phyloP scores from a whole-genome alignment of 30 jellyfish, hydroid and myxozoan species.

The Phacellophora camtschatica region DNA sequence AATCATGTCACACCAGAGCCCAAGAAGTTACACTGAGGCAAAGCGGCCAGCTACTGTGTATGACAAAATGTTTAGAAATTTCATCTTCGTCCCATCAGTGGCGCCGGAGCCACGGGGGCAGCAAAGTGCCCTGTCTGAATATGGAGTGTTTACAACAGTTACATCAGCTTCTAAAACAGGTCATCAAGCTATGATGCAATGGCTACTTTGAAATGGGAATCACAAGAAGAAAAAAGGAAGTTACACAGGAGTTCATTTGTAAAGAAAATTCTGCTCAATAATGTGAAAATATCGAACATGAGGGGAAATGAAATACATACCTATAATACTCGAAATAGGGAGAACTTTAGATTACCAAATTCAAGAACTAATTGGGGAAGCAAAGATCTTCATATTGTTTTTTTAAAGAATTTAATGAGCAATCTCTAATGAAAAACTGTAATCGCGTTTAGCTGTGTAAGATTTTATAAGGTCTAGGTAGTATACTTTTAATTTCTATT shows the following conservation, averaged over 20 bases:
- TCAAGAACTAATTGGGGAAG: conserved; percentile 12
- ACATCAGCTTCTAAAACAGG: too few relatives aligned
- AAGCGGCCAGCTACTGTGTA: too few relatives aligned
- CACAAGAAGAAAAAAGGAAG: conserved; percentile 12
- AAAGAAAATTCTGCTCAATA: background rate
- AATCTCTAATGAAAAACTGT: background rate
- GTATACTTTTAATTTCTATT: conserved; percentile 7
- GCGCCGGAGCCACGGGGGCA: too few relatives aligned
- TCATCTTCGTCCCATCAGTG: too few relatives aligned
- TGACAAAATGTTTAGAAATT: too few relatives aligned
- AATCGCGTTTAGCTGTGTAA: conserved; percentile 5
- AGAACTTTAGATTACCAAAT: conserved; percentile 2
- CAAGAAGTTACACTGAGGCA: too few relatives aligned
- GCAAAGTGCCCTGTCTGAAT: too few relatives aligned
- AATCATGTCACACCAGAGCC: too few relatives aligned
- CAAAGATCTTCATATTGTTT: conserved; percentile 15
- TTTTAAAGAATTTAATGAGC: background rate
- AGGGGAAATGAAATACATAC: background rate
- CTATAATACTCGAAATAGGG: background rate
- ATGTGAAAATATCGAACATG: background rate
- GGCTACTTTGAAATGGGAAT: conserved; percentile 4
- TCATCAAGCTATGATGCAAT: conserved; percentile 13
- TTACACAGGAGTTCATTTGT: conserved; percentile 15
- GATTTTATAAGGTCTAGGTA: conserved; percentile 1
- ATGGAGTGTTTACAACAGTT: too few relatives aligned